Base-by-base conservation (phyloP, 2,797 vertebrate genomes). In the Platyrinchus mystaceus region DNA sequence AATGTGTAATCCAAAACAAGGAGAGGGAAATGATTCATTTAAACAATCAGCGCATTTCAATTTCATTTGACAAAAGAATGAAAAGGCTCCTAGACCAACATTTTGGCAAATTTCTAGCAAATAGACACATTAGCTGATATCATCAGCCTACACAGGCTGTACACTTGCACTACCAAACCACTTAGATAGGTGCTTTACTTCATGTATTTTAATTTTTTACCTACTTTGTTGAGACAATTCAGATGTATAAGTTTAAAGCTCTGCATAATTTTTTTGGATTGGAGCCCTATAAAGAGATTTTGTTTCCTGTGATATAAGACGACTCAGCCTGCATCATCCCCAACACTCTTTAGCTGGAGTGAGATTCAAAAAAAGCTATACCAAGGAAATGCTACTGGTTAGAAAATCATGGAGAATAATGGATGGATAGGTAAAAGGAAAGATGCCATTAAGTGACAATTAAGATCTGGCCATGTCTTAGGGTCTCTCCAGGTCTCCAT, bases 1-100 rank as follows among this genome's bases (percentile, higher is more conserved):
- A 90, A 82, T 56, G 27, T 68, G 67, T 70, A 73, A 93, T 90
- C 47, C 75, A 89, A 94, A 95, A 66, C 71, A 82, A 89, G 81
- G 62, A 82, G 60, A 87, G 84, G 92, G 73, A 90, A 95, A 84
- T 96, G 93, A 96, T 95, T 96, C 83, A 94, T 94, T 91, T 94
- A 87, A 83, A 87, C 79, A 89, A 95, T 88, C 94, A 90, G 76
- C 2, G 30, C 77, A 93, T 97, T 94, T 95, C 84, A 87, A 85
- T 96, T 88, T 84, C 68, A 60, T 88, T 88, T 89, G 77, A 86
- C 80, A 89, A 93, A 93, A 94, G 66, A 89, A 93, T 76, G 68
- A 88, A 95, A 93, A 92, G 76, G 10, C 70, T 95, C 5, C 87
- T 92, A 85, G 75, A 79, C 63, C 68, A 87, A 53, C 0, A 0